These are phyloP conservation scores for Volucella inflata DNA, from an alignment of 2,888 invertebrate genomes.

Conservation along the genomic window DNA sequence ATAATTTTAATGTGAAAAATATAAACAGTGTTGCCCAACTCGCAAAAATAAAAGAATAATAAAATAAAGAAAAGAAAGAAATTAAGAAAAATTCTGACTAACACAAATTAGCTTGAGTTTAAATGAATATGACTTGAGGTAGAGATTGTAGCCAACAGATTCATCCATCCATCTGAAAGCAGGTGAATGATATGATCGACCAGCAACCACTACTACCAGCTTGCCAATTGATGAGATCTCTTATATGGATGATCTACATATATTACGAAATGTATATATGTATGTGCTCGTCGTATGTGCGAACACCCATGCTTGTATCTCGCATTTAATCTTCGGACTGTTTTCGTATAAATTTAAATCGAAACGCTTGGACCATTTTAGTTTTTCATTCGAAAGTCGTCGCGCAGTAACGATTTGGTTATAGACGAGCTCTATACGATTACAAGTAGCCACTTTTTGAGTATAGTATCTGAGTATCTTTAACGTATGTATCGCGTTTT, in stretches of 20 bases:
- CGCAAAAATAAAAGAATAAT: too few species aligned
- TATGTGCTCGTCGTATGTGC: constrained; percentile 11
- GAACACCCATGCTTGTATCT: background rate
- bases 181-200: constrained; percentile 21
- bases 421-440: background rate
- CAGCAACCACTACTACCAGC: background rate
- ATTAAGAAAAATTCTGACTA: too few species aligned
- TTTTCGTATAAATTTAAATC: constrained; percentile 80
- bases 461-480: constrained; percentile 15
- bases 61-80: too few species aligned
- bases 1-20: too few species aligned
- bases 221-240: background rate
- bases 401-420: constrained; percentile 36
- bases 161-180: background rate
- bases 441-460: too few species aligned
- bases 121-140: background rate
- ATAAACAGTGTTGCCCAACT: too few species aligned
- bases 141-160: background rate
- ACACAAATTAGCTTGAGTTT: too few species aligned
- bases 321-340: too few species aligned
- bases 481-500: constrained; percentile 34
- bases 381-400: constrained; percentile 75
- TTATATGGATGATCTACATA: too few species aligned
- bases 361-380: constrained; percentile 80
- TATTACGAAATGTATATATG: background rate